Evolutionary conservation across 2,113 vertebrate genomes (phyloP).

Genomic region (Brienomyrus brachyistius): DNA sequence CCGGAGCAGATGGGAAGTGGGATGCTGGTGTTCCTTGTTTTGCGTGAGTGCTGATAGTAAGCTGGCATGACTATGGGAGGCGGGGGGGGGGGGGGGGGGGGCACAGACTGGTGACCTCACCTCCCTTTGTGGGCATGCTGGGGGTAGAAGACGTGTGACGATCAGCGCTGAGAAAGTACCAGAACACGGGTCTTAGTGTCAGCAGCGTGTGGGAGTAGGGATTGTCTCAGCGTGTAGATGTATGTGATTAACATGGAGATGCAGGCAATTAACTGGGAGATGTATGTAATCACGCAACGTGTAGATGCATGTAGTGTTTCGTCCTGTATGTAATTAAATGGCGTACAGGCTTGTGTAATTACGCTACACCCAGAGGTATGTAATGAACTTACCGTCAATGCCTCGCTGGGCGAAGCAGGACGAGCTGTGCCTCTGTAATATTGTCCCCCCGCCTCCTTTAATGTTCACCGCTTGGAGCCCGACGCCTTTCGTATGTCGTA

Average conservation of each 20-base stretch:
- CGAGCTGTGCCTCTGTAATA: not conserved
- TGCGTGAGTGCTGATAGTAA: not conserved
- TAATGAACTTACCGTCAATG: not conserved
- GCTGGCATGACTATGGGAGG: not conserved
- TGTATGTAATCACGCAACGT: not conserved
- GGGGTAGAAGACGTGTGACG: not conserved
- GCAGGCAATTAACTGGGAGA: not conserved
- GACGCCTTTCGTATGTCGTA: not conserved
- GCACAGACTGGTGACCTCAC: not conserved
- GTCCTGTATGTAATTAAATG: not conserved
- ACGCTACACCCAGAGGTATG: not conserved
- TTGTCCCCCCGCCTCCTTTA: not conserved
- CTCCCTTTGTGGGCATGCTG: not conserved
- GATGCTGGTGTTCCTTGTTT: not conserved
- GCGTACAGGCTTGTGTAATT: not conserved
- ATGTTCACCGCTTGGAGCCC: not conserved
- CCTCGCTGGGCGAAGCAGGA: not conserved
- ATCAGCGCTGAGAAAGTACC: not conserved
- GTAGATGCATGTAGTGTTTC: not conserved
- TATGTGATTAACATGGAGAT: not conserved
- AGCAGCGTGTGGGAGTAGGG: not conserved
- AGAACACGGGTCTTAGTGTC: not conserved
- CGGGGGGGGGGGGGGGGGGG: not conserved
- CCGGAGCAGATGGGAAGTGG: not conserved
- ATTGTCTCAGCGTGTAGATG: not conserved